Percentiles rank a stretch among this genome's conserved stretches.
phyloP scores from a whole-genome alignment of 2,113 vertebrate genomes.

The Mus musculus region GRCm39 chr3:81041001-81041500 shows the following conservation, averaged over 20 bases:
- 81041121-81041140: background rate
- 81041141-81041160: background rate
- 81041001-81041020: constrained; percentile 15
- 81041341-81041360: too few relatives aligned
- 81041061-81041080: constrained; percentile 1
- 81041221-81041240: background rate
- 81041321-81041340: background rate
- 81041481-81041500: background rate
- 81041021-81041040: background rate
- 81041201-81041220: background rate
- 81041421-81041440: background rate
- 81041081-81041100: background rate
- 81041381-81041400: background rate
- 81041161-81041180: background rate
- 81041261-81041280: background rate
- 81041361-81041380: background rate
- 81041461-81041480: background rate
- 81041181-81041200: background rate
- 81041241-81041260: background rate
- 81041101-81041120: background rate
- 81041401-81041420: background rate
- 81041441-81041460: background rate
- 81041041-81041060: constrained; percentile 24
- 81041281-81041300: constrained; percentile 10
- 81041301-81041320: background rate